Base-by-base conservation (phyloP, 2,113 vertebrate species). In the Peromyscus maniculatus region DNA sequence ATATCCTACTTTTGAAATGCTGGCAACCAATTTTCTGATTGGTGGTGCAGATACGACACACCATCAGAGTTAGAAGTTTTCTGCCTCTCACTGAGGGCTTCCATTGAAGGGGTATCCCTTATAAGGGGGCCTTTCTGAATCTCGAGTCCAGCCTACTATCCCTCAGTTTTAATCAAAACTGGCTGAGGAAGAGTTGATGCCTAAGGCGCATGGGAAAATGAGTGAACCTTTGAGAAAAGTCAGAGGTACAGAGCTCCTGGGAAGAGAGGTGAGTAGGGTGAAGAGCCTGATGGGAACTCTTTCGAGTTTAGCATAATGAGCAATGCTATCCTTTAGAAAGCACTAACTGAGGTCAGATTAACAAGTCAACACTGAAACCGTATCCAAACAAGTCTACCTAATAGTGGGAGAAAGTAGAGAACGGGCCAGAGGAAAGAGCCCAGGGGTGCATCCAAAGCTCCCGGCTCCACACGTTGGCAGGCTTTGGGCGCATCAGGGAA, bases 311-410 rank as follows among this genome's bases (percentile, higher is more conserved):
- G 97, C 96, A 95, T 67, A 95, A 98, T 95, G 96, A 96, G 98
- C 97, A 97, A 97, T 72, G 97, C 93, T 98, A 87, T 95, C 97
- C 95, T 97, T 97, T 98, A 98, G 97, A 98, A 98, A 98, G 96
- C 98, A 98, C 98, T 99, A 98, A 97, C 97, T 93, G 97, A 98
- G 98, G 97, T 99, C 98, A 98, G 98, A 99, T 99, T 98, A 99
- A 99, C 98, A 98, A 99, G 98, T 99, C 97, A 97, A 93, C 98
- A 96, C 98, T 72, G 98, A 99, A 99, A 99, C 97, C 89, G 66
- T 98, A 98, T 98, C 98, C 7, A 31, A 97, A 97, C 96, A 98
- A 97, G 96, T 82, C 95, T 98, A 95, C 97, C 97, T 97, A 91
- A 98, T 96, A 98, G 98, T 97, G 96, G 97, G 96, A 98, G 96